Conservation (phyloP, 2,113 vertebrate species). For the Crocuta crocuta region DNA sequence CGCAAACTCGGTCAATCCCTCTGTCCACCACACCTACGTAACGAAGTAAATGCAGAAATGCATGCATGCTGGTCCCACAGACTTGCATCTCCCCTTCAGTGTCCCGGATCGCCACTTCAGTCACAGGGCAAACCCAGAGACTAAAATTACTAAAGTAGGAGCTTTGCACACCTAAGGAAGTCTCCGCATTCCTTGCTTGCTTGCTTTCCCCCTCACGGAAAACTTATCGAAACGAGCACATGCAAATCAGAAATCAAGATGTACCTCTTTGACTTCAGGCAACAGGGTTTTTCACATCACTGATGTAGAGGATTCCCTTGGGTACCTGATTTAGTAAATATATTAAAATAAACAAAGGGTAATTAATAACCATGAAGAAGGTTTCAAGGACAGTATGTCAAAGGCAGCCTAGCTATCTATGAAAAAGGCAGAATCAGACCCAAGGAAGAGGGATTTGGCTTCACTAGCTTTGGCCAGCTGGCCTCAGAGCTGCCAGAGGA, state of each 20-base stretch:
- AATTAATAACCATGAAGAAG: conserved; percentile 84
- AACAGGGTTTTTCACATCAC: conserved; percentile 90
- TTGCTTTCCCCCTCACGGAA: background rate
- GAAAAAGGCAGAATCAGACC: conserved; percentile 50
- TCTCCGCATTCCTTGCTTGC: background rate
- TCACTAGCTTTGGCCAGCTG: background rate
- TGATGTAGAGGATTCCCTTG: conserved; percentile 91
- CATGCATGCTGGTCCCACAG: background rate
- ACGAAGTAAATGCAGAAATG: background rate
- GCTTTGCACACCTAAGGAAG: background rate
- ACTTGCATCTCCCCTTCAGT: background rate
- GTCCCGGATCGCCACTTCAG: background rate
- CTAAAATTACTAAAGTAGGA: background rate
- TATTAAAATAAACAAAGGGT: conserved; percentile 88
- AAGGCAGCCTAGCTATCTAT: conserved; percentile 61
- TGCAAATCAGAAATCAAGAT: conserved; percentile 82
- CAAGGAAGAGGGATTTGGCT: background rate
- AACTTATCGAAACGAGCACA: conserved; percentile 65
- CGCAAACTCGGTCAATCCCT: background rate
- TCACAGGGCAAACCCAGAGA: background rate
- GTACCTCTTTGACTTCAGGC: conserved; percentile 88
- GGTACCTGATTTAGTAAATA: conserved; percentile 91
- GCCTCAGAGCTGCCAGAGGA: background rate
- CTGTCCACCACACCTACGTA: background rate
- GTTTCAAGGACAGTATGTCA: conserved; percentile 60